A percentile compares a stretch with the other conserved stretches of the same genome.
Conservation (phyloP, 1,140 invertebrate genomes). For the Lutraria rhynchaena region DNA sequence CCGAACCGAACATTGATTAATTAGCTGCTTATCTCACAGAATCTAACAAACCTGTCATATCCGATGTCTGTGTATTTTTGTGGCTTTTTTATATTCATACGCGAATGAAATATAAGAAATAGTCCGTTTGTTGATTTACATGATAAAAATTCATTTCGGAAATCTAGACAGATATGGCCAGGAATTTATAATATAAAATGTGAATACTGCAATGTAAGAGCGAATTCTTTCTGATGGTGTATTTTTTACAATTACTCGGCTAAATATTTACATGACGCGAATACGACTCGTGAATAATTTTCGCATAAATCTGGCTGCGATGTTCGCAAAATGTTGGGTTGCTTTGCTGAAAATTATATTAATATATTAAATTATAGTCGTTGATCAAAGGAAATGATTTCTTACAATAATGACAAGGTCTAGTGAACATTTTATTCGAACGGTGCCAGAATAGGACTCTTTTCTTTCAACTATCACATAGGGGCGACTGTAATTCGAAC, state of each 20-base stretch:
- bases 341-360: conserved; percentile 11
- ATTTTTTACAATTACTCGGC: conserved; percentile 28
- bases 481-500: conserved; percentile 11
- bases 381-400: conserved; percentile 25
- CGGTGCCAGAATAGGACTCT: conserved; percentile 33
- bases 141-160: neutral
- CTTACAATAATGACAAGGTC: conserved; percentile 24
- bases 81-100: conserved; percentile 22
- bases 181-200: no score
- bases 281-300: conserved; percentile 45
- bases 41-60: conserved; percentile 33
- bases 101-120: conserved; percentile 34
- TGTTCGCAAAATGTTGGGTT: conserved; percentile 28
- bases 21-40: conserved; percentile 9
- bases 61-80: conserved; percentile 20
- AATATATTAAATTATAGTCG: conserved; percentile 29
- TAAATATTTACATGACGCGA: conserved; percentile 24
- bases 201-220: no score
- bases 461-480: conserved; percentile 44
- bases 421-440: neutral
- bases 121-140: conserved; percentile 8
- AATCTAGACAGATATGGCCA: neutral
- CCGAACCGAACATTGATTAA: conserved; percentile 10
- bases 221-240: neutral
- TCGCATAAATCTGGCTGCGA: conserved; percentile 42